Conservation (phyloP, 1,140 invertebrate species). For the Zeugodacus cucurbitae region DNA sequence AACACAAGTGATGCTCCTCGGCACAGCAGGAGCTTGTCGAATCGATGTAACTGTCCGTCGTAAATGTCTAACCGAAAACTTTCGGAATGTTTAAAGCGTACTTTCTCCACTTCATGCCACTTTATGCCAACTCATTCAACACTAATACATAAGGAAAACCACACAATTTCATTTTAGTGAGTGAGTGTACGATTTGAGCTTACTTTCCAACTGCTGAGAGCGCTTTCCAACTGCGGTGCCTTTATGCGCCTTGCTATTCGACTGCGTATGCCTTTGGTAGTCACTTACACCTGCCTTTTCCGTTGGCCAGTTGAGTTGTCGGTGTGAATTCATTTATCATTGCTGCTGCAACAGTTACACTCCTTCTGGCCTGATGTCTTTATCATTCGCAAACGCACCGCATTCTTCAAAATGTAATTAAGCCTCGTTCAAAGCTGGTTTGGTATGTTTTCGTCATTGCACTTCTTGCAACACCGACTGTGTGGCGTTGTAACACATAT, state of each 20-base stretch:
- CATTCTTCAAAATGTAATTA: slow-evolving; percentile 22
- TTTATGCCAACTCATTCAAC: not conserved
- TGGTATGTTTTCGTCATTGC: not conserved
- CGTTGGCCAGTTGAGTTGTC: not conserved
- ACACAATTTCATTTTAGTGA: not conserved
- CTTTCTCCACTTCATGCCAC: too few species aligned
- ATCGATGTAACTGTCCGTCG: not conserved
- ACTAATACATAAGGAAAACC: not conserved
- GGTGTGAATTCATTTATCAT: slow-evolving; percentile 19
- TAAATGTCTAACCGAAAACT: not conserved
- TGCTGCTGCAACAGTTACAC: not conserved
- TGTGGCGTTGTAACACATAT: not conserved
- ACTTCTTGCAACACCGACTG: not conserved
- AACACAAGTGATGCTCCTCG: not conserved
- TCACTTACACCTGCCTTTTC: not conserved
- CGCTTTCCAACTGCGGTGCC: not conserved
- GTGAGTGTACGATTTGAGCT: not conserved
- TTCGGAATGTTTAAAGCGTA: not conserved
- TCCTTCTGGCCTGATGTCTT: not conserved
- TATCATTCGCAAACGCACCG: not conserved
- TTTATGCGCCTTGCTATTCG: not conserved
- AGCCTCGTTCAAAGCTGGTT: not conserved
- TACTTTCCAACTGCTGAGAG: not conserved
- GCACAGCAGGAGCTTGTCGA: not conserved
- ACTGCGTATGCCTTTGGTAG: not conserved